Evolutionary conservation across 2,888 invertebrate genomes (phyloP).

Genomic region (Macrophya annulata): DNA sequence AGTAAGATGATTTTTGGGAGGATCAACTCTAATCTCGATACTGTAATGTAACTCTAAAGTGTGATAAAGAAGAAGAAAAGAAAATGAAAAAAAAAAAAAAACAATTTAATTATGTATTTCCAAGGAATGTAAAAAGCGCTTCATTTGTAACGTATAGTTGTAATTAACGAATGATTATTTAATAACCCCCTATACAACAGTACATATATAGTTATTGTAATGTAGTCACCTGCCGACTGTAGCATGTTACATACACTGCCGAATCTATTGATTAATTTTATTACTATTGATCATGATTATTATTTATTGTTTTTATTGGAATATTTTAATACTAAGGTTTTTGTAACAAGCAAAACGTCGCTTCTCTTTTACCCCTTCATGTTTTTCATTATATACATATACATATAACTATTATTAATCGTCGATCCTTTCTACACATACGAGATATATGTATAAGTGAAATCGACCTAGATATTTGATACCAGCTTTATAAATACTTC

Average conservation of each 20-base stretch:
- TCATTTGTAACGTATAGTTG: slow-evolving; percentile 68
- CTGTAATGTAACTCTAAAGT: slow-evolving; percentile 33
- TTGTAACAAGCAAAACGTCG: slow-evolving; percentile 72
- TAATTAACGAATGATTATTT: slow-evolving; percentile 74
- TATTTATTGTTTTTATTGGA: slow-evolving; percentile 78
- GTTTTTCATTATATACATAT: slow-evolving; percentile 19
- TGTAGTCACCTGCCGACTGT: slow-evolving; percentile 74
- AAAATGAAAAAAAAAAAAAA: slow-evolving; percentile 26
- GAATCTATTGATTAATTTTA: slow-evolving; percentile 77
- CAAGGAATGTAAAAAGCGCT: slow-evolving; percentile 66
- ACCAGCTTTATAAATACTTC: slow-evolving; percentile 22
- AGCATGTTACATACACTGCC: slow-evolving; percentile 78
- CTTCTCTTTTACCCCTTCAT: slow-evolving; percentile 17
- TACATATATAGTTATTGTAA: slow-evolving; percentile 72
- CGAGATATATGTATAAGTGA: neutral
- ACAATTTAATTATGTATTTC: slow-evolving; percentile 56
- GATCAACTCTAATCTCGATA: slow-evolving; percentile 10
- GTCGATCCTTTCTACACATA: neutral
- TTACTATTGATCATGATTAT: slow-evolving; percentile 78
- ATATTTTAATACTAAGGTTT: slow-evolving; percentile 80
- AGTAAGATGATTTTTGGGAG: slow-evolving; percentile 32
- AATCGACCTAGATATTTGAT: slow-evolving; percentile 17
- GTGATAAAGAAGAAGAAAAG: neutral
- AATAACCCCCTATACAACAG: slow-evolving; percentile 70
- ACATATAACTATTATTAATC: slow-evolving; percentile 28